Evolutionary conservation across 1,140 invertebrate species (phyloP), one percentile per base, ranked within the genome.

Genomic region (Chelonus insularis): DNA sequence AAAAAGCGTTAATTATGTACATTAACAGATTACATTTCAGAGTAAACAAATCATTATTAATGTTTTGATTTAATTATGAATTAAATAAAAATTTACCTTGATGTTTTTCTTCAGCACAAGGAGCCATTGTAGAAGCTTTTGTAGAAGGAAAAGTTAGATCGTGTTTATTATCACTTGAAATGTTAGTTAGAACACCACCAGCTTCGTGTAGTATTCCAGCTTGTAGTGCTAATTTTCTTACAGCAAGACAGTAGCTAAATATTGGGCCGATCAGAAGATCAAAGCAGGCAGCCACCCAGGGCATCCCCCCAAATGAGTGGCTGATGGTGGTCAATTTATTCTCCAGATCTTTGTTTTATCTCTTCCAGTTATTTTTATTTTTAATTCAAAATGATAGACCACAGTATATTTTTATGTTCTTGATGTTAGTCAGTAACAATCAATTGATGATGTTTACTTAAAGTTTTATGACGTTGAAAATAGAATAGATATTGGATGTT

Each of bases 211-310:
- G 21, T n/a, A 79, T 55, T 8, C 73, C 77, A 41, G 72, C 60
- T 39, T 78, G 73, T 1, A 80, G 63, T 1, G 73, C 73, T 16
- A 78, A 63, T 39, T 74, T 78, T 21, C 74, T 72, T 1, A 74
- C 69, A 21, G 72, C 64, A 5, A 77, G 65, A 63, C 75, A 80
- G 29, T 79, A 77, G 12, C 73, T 71, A 54, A 78, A 56, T 56
- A 81, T 64, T 18, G 77, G 73, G 48, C 72, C 70, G 21, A 65
- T 72, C 32, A 78, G 61, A 39, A 80, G 64, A 51, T 78, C 75
- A 39, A 80, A 57, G 57, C 78, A 78, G 41, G 78, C 72, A 18
- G 69, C 71, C 4, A 74, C 72, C 77, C 79, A 79, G 68, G 79
- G 79, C 77, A 80, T 80, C 73, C 72, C 72, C 58, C 25, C 37